Evolutionary conservation across 2,113 vertebrate species (phyloP), one percentile per base, ranked within the genome.

Genomic region (Onychorhynchus coronatus): DNA sequence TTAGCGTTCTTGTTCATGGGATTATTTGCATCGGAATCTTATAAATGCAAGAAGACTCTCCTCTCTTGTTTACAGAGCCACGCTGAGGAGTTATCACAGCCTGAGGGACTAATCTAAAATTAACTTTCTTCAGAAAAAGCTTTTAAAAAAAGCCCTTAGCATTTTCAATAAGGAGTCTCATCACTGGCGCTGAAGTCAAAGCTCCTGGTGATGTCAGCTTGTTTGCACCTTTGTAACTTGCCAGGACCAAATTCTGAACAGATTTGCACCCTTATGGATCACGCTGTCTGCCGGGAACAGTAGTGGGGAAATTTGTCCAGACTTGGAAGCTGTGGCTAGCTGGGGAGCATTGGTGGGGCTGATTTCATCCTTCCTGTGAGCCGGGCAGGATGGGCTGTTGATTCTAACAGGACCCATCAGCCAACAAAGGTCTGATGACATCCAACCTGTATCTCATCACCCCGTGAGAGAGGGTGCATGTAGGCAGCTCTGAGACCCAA

Each of bases 61-160:
- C 79, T 92, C 85, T 75, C 70, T 97, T 97, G 92, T 97, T 97
- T 96, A 96, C 96, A 94, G 95, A 97, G 87, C 92, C 95, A 91
- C 94, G 89, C 96, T 96, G 96, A 94, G 85, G 97, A 97, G 96
- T 96, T 97, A 97, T 97, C 97, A 97, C 86, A 92, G 90, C 84
- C 96, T 93, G 89, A 96, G 94, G 96, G 96, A 96, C 95, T 94
- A 94, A 96, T 93, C 93, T 81, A 81, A 97, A 97, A 87, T 95
- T 96, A 94, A 89, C 91, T 96, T 96, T 91, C 77, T 94, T 96
- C 87, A 95, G 94, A 97, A 96, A 97, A 96, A 89, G 95, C 95
- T 73, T 97, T 37, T 6, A 50, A 92, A 90, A 97, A 96, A 95
- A 90, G 35, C 77, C 79, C 88, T 95, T 92, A 91, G 92, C 80